Percentiles rank a stretch among this genome's conserved stretches.
phyloP scores from a whole-genome alignment of 30 jellyfish, hydroid and myxozoan genomes.

The Pseudorhiza aurosa region DNA sequence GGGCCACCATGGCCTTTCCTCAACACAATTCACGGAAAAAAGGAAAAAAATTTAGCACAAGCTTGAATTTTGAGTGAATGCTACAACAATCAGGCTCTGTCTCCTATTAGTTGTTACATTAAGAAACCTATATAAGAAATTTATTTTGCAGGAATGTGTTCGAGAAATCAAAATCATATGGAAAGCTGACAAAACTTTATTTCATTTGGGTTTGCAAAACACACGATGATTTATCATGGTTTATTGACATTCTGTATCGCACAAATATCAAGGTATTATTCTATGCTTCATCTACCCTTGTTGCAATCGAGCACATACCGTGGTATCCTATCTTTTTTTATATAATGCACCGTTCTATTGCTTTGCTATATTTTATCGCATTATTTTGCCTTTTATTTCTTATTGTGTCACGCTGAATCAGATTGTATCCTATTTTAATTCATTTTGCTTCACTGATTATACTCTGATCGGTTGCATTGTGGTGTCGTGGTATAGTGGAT shows the following conservation, averaged over 20 bases:
- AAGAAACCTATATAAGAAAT: too few relatives aligned
- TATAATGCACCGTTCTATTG: background rate
- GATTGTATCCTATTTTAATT: background rate
- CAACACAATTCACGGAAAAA: too few relatives aligned
- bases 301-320: background rate
- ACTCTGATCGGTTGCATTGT: too few relatives aligned
- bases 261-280: conserved; percentile 42
- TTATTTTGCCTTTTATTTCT: background rate
- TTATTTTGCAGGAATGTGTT: conserved; percentile 32
- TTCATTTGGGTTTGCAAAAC: conserved; percentile 88
- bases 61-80: too few relatives aligned
- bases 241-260: conserved; percentile 65
- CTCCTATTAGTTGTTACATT: too few relatives aligned
- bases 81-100: too few relatives aligned
- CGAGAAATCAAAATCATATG: conserved; percentile 40
- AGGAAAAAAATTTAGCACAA: too few relatives aligned
- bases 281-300: background rate
- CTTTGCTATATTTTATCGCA: background rate
- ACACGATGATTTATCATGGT: conserved; percentile 82
- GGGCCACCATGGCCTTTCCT: too few relatives aligned
- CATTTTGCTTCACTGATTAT: too few relatives aligned
- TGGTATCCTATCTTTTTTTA: background rate
- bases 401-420: background rate
- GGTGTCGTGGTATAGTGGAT: too few relatives aligned
- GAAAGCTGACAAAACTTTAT: conserved; percentile 71